phyloP scores from a whole-genome alignment of 1,140 invertebrate genomes.

The Pentalonia nigronervosa region DNA sequence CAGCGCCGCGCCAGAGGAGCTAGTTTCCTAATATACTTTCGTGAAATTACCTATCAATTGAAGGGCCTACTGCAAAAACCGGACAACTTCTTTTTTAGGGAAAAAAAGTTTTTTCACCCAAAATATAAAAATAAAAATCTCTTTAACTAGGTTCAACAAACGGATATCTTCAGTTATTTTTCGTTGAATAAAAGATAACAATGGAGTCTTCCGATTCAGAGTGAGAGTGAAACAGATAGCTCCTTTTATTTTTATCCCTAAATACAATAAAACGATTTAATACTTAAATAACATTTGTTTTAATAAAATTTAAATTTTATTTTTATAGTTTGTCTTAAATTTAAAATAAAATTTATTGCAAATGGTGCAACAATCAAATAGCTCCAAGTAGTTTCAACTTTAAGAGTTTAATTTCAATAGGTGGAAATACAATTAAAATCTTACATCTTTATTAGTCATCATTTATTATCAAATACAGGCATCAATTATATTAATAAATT shows the following conservation, averaged over 20 bases:
- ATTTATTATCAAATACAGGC: not conserved
- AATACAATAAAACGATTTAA: not conserved
- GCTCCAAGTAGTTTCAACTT: not conserved
- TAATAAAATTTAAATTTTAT: not conserved
- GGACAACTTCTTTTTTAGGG: no score
- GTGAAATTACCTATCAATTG: no score
- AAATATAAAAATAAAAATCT: no score
- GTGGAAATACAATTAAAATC: not conserved
- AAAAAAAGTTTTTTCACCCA: no score
- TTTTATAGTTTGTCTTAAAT: not conserved
- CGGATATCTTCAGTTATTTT: no score
- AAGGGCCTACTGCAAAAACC: no score
- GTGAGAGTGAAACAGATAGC: not conserved
- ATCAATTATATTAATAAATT: not conserved
- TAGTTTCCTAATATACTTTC: no score
- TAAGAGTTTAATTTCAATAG: not conserved
- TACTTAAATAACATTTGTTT: not conserved
- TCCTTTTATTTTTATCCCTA: not conserved
- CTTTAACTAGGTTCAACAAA: no score
- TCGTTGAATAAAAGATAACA: not conserved
- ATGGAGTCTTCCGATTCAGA: not conserved
- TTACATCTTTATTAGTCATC: not conserved
- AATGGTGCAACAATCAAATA: not conserved
- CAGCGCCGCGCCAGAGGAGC: no score
- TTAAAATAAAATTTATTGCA: not conserved